Percentiles rank a stretch among this genome's conserved stretches.
phyloP scores from a whole-genome alignment of 2,113 vertebrate species.

The Menidia beryllina region DNA sequence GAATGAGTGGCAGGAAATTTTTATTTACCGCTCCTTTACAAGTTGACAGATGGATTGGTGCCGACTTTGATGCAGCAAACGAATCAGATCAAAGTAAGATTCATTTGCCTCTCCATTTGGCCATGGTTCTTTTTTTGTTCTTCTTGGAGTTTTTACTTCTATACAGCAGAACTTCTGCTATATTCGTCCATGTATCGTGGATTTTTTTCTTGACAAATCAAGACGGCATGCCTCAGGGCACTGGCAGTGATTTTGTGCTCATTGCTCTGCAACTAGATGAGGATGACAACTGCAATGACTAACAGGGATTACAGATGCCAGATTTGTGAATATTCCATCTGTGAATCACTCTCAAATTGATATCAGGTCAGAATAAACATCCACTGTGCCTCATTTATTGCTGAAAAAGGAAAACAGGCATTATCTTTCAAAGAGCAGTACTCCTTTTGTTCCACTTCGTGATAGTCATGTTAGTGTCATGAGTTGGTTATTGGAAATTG shows the following conservation, averaged over 20 bases:
- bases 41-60: slow-evolving; percentile 25
- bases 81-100: slow-evolving; percentile 22
- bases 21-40: slow-evolving; percentile 20
- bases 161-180: neutral
- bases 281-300: neutral
- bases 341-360: neutral
- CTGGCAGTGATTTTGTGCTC: neutral
- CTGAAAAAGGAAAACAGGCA: neutral
- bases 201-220: neutral
- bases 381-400: neutral
- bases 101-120: slow-evolving; percentile 1
- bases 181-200: neutral
- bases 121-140: neutral
- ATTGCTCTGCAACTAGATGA: neutral
- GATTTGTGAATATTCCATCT: neutral
- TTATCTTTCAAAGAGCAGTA: neutral
- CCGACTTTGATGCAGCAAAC: slow-evolving; percentile 17
- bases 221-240: neutral
- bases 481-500: neutral
- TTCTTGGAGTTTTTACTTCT: no score
- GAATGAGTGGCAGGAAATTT: slow-evolving; percentile 33
- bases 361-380: no score
- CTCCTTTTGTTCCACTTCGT: neutral
- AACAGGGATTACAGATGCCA: neutral
- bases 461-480: neutral